Evolutionary conservation across 64 coral and sea anemone genomes (phyloP).

Genomic region (Actinia equina): DNA sequence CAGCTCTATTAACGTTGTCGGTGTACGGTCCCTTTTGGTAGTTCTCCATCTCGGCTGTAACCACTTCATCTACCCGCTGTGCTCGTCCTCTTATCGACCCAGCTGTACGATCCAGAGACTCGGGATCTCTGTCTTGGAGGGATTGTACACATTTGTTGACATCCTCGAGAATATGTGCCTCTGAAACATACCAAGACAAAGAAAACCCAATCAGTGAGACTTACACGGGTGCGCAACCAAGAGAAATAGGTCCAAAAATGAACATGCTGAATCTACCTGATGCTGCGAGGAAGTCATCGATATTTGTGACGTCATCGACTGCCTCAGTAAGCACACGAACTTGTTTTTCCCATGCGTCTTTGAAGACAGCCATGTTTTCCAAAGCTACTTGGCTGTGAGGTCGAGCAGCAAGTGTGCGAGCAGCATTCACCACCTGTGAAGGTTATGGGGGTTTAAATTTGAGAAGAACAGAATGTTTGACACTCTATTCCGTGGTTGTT

Average conservation of each 20-base stretch:
- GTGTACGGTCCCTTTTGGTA: constrained; percentile 96
- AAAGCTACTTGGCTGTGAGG: constrained; percentile 86
- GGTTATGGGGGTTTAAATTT: no score
- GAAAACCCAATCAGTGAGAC: neutral
- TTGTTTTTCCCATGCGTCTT: constrained; percentile 93
- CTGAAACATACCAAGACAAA: constrained; percentile 21
- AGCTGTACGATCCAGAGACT: constrained; percentile 81
- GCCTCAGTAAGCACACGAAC: constrained; percentile 91
- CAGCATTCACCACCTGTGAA: constrained; percentile 76
- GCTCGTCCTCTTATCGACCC: constrained; percentile 84
- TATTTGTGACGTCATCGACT: constrained; percentile 95
- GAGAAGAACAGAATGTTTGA: no score
- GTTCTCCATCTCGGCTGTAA: constrained; percentile 92
- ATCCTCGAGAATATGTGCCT: constrained; percentile 94
- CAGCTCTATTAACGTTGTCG: constrained; percentile 75
- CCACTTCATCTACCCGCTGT: constrained; percentile 79
- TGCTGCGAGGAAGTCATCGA: constrained; percentile 90
- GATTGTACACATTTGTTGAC: constrained; percentile 85
- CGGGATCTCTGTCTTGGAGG: constrained; percentile 74
- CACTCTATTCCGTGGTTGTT: no score
- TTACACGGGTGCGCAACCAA: neutral
- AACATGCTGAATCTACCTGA: constrained; percentile 47
- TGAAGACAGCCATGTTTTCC: constrained; percentile 98
- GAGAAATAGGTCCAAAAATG: no score
- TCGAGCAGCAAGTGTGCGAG: constrained; percentile 72